phyloP scores from a whole-genome alignment of 1,140 invertebrate genomes.

The Arctopsyche grandis region DNA sequence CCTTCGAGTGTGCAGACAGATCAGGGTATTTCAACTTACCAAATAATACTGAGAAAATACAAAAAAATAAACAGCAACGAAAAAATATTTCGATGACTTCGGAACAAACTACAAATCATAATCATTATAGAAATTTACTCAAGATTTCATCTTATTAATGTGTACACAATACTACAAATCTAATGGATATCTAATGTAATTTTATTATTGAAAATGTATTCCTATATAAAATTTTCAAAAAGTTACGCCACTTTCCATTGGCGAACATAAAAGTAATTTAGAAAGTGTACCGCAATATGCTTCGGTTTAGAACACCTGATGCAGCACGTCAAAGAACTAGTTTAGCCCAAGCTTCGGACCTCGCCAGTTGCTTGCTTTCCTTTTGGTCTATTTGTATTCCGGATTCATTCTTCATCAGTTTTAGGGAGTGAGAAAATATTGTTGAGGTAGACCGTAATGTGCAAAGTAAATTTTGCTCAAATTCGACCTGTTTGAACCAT shows the following conservation, averaged over 20 bases:
- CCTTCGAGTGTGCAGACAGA: not conserved
- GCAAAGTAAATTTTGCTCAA: not conserved
- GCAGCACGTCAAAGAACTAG: conserved; percentile 39
- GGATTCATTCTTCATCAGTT: not conserved
- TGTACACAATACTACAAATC: no score
- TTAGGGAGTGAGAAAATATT: no score
- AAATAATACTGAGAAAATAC: not conserved
- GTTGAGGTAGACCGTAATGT: not conserved
- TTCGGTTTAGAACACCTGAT: conserved; percentile 23
- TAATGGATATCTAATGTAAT: no score
- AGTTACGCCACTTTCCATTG: not conserved
- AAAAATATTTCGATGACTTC: no score
- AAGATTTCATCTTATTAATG: no score
- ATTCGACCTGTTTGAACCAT: not conserved
- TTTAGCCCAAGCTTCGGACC: conserved; percentile 35
- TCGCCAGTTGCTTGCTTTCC: conserved; percentile 26
- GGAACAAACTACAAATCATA: no score
- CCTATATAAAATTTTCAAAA: no score
- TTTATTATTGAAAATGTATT: no score
- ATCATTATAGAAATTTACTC: no score
- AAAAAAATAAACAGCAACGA: not conserved
- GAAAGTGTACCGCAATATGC: not conserved
- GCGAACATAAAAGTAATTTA: not conserved
- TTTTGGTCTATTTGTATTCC: conserved; percentile 6
- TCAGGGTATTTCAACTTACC: not conserved